Percentiles rank a stretch among this genome's conserved stretches.
These are phyloP conservation scores for Poicephalus meyeri DNA, from an alignment of 2,113 vertebrate genomes.

Conservation along the genomic window DNA sequence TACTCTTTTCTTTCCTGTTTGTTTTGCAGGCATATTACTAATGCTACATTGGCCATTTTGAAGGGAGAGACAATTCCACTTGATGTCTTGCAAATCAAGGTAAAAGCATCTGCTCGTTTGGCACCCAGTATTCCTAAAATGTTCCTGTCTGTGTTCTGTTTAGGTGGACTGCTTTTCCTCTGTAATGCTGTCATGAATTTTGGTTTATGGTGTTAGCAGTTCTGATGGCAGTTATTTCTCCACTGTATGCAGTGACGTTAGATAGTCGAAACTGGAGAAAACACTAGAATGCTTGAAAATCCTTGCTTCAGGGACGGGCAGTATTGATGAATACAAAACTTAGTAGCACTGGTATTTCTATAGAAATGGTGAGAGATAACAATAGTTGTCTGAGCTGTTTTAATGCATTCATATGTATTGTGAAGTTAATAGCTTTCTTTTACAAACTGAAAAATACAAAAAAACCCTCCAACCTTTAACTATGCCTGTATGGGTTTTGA, in stretches of 20 bases:
- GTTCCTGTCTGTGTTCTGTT: neutral
- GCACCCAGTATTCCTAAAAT: neutral
- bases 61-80: conserved; percentile 91
- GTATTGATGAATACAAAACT: neutral
- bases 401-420: neutral
- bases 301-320: neutral
- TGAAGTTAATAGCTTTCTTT: conserved; percentile 6
- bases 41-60: conserved; percentile 90
- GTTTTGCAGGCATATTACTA: conserved; percentile 84
- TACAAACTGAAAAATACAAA: neutral
- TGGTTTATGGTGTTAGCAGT: neutral
- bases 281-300: neutral
- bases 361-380: neutral
- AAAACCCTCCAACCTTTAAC: neutral
- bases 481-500: neutral
- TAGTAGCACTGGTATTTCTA: neutral
- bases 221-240: neutral
- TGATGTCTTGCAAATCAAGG: conserved; percentile 96
- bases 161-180: neutral
- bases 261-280: neutral
- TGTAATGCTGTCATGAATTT: neutral
- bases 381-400: neutral
- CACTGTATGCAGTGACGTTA: neutral
- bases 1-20: neutral
- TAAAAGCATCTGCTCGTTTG: conserved; percentile 56